Base-by-base conservation (phyloP, 2,113 vertebrate genomes). In the Spheniscus mendiculus region DNA sequence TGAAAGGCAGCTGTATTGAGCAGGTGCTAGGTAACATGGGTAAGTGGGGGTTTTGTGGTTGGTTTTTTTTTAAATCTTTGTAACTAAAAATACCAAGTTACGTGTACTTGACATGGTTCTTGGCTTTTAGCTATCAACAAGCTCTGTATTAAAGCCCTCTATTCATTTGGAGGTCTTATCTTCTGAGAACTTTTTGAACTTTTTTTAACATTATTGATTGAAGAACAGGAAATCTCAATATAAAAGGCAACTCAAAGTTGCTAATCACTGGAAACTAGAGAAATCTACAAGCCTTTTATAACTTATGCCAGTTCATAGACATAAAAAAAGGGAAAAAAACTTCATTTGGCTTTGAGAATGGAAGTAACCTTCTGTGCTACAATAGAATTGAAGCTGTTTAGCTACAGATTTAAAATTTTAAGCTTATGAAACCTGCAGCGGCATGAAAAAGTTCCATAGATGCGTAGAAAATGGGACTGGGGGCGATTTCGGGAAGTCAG, bases 41-140 rank as follows among this genome's bases (percentile, higher is more conserved):
- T 69, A 30, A 77, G 13, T 29, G 44, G n/a, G n/a, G n/a, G n/a
- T n/a, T n/a, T n/a, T n/a, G n/a, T n/a, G n/a, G n/a, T n/a, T n/a
- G n/a, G n/a, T n/a, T n/a, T n/a, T n/a, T 2, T 55, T 56, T 53
- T 15, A 11, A 18, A 26, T 44, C 29, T 67, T 15, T 63, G 18
- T 55, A 40, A 30, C 34, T 87, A 16, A 87, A 90, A 80, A 27
- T 63, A 10, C 38, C 32, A 78, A 14, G 6, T 58, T 78, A 15
- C 0, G 0, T 27, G 5, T 67, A 27, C 58, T 87, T 78, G 36
- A 55, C 2, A 0, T 61, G 17, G 25, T 42, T 76, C 21, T 78
- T 66, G 42, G n/a, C 58, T 91, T 61, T 73, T 67, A 52, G 23
- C 40, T 90, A 1, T 45, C n/a, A 85, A 17, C 25, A 66, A 65